Percentiles rank a stretch among this genome's conserved stretches.
phyloP scores from a whole-genome alignment of 2,888 invertebrate species.

The Formica aserva region DNA sequence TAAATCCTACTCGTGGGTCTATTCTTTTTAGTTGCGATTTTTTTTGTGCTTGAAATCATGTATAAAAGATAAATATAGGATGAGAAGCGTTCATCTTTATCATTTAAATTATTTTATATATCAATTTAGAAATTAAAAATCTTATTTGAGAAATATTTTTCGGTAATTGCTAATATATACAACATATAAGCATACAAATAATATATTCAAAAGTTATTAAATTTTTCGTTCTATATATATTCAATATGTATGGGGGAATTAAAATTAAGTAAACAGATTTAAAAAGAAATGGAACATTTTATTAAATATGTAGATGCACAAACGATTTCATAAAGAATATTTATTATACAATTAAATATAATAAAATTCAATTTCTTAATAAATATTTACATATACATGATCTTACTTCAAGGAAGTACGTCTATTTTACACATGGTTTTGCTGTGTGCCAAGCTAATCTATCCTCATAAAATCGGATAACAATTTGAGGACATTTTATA shows the following conservation, averaged over 20 bases:
- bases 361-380: background rate
- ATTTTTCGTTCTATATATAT: background rate
- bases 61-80: background rate
- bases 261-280: background rate
- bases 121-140: background rate
- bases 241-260: background rate
- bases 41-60: background rate
- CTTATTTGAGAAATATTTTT: background rate
- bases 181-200: background rate
- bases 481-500: conserved; percentile 89
- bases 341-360: background rate
- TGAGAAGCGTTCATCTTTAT: background rate
- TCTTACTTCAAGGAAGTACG: background rate
- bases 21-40: background rate
- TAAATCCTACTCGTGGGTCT: background rate
- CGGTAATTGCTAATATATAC: background rate
- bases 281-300: background rate
- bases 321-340: background rate
- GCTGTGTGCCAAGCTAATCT: conserved; percentile 96
- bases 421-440: conserved; percentile 80
- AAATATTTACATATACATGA: background rate
- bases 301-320: background rate
- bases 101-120: background rate
- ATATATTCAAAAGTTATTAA: no score
- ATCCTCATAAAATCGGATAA: conserved; percentile 91